Evolutionary conservation across 1,140 invertebrate genomes (phyloP).

Genomic region (Leptopilina clavipes): DNA sequence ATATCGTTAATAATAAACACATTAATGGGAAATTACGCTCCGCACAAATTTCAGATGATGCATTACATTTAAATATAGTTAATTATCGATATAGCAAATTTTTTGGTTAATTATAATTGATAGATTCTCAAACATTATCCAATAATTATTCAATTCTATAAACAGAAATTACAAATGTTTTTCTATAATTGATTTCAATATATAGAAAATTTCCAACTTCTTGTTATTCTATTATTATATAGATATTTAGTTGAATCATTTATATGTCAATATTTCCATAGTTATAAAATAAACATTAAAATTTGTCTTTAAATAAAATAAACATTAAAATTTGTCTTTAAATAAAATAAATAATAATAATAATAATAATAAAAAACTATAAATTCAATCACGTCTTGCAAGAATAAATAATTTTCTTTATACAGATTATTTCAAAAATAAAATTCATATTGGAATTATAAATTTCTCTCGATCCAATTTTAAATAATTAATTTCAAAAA

Average conservation of each 20-base stretch:
- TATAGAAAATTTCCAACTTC: background rate
- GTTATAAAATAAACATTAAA: no score
- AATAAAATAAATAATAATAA: no score
- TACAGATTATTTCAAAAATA: no score
- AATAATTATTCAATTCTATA: constrained; percentile 25
- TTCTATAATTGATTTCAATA: background rate
- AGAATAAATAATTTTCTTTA: no score
- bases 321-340: no score
- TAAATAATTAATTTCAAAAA: background rate
- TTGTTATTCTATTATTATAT: constrained; percentile 9
- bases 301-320: no score
- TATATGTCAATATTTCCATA: constrained; percentile 20
- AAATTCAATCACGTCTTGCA: background rate
- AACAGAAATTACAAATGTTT: background rate
- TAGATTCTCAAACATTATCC: background rate
- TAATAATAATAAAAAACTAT: no score
- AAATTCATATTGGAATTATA: no score
- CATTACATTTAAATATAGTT: background rate
- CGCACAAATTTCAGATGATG: background rate
- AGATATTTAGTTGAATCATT: background rate
- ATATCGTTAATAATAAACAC: background rate
- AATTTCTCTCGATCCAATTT: no score
- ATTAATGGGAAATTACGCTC: background rate
- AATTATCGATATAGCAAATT: background rate
- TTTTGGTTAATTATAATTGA: constrained; percentile 3